Conservation (phyloP, 2,888 invertebrate species). For the Lobophora halterata region DNA sequence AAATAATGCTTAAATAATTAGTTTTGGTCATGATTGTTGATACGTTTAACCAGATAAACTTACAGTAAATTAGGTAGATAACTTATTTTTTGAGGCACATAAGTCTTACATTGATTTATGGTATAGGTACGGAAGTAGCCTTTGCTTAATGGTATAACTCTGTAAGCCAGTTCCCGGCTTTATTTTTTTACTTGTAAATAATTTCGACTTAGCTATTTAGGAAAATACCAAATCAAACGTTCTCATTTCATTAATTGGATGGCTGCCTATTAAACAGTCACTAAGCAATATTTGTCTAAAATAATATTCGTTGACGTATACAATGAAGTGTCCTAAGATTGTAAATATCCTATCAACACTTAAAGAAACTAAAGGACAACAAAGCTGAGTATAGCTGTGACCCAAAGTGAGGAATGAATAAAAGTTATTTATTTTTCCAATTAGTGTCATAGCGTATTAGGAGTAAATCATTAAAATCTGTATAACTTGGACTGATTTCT, state of each 20-base stretch:
- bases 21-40: slow-evolving; percentile 26
- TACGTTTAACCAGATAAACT: too few relatives aligned
- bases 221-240: too few relatives aligned
- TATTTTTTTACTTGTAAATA: slow-evolving; percentile 19
- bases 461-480: slow-evolving; percentile 54
- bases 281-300: slow-evolving; percentile 2
- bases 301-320: slow-evolving; percentile 1
- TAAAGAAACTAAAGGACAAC: slow-evolving; percentile 42
- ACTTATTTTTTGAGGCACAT: slow-evolving; percentile 2
- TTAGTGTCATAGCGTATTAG: slow-evolving; percentile 58
- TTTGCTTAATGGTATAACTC: slow-evolving; percentile 10
- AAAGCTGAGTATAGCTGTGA: slow-evolving; percentile 61
- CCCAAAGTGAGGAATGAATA: slow-evolving; percentile 43
- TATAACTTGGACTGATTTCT: slow-evolving; percentile 55
- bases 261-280: too few relatives aligned
- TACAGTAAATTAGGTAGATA: slow-evolving; percentile 19
- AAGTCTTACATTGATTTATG: slow-evolving; percentile 4
- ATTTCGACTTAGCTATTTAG: not conserved
- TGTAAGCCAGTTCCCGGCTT: slow-evolving; percentile 4
- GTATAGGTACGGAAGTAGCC: slow-evolving; percentile 5
- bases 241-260: too few relatives aligned
- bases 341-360: slow-evolving; percentile 35
- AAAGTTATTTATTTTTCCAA: slow-evolving; percentile 71
- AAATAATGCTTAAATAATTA: slow-evolving; percentile 25
- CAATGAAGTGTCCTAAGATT: slow-evolving; percentile 16